These are phyloP conservation scores for Crematogaster levior DNA, from an alignment of 2,888 invertebrate genomes.

Conservation along the genomic window DNA sequence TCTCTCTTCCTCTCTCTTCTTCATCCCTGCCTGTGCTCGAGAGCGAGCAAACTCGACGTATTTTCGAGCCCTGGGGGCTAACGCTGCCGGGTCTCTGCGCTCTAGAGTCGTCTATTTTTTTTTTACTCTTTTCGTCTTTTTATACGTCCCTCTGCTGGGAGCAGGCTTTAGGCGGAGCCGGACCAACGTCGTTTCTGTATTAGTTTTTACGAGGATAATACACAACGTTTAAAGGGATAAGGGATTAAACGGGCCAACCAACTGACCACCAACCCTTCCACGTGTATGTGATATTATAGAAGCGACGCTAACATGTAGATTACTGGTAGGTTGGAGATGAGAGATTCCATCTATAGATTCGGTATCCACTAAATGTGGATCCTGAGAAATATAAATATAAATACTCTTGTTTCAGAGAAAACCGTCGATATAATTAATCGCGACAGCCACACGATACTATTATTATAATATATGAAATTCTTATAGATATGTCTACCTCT, in stretches of 20 bases:
- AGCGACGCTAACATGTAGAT: constrained; percentile 49
- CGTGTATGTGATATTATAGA: constrained; percentile 46
- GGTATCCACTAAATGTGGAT: no score
- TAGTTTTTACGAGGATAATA: constrained; percentile 86
- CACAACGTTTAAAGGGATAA: constrained; percentile 85
- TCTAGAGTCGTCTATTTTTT: constrained; percentile 71
- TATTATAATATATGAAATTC: not conserved
- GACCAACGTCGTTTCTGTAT: constrained; percentile 79
- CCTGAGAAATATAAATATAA: not conserved
- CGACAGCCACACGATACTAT: not conserved
- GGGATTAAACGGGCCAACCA: constrained; percentile 82
- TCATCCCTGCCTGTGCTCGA: constrained; percentile 49
- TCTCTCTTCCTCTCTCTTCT: constrained; percentile 57
- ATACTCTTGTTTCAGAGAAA: not conserved
- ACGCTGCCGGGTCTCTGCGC: constrained; percentile 64
- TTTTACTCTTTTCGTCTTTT: constrained; percentile 66
- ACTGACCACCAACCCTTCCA: constrained; percentile 72
- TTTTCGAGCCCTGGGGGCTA: constrained; percentile 75
- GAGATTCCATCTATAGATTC: no score
- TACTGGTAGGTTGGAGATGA: not conserved
- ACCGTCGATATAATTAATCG: not conserved
- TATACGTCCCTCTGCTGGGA: constrained; percentile 66
- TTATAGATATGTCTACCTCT: not conserved
- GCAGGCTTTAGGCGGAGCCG: constrained; percentile 81
- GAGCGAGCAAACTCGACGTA: constrained; percentile 70